These are phyloP conservation scores for Holotrichia oblita DNA, from an alignment of 1,140 invertebrate species.

Conservation along the genomic window DNA sequence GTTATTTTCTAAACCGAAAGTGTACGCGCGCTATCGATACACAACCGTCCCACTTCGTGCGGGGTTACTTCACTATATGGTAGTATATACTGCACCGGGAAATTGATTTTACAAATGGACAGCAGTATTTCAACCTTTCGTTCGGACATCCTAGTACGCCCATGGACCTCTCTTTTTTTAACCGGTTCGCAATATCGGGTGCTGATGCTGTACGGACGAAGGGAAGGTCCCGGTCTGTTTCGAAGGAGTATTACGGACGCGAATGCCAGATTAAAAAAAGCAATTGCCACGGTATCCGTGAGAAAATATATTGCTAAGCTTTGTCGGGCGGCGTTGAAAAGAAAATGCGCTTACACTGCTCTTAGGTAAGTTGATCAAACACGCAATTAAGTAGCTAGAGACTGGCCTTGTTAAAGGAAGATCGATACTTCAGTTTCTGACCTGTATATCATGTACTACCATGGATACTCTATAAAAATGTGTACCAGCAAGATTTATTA, in stretches of 20 bases:
- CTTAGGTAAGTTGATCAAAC: neutral
- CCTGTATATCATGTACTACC: neutral
- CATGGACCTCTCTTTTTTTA: neutral
- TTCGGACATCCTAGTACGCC: neutral
- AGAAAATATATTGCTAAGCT: neutral
- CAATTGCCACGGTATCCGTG: neutral
- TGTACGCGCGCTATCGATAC: slow-evolving; percentile 1
- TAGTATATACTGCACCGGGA: neutral
- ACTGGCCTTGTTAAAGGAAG: neutral
- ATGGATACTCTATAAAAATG: too few relatives aligned
- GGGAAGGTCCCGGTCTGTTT: neutral
- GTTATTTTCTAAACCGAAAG: slow-evolving; percentile 30
- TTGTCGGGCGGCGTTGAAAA: neutral
- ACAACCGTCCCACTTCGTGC: neutral
- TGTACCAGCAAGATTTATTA: too few relatives aligned
- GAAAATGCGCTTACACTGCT: neutral
- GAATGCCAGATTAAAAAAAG: neutral
- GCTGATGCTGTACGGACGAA: neutral
- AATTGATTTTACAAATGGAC: slow-evolving; percentile 15
- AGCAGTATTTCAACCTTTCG: neutral
- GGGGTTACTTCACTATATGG: neutral
- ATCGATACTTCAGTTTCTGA: neutral
- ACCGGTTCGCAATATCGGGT: too few relatives aligned
- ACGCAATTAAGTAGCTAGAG: neutral
- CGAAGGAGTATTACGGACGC: neutral